Base-by-base conservation (phyloP, 2,113 vertebrate genomes). In the Aspidoscelis tigris region DNA sequence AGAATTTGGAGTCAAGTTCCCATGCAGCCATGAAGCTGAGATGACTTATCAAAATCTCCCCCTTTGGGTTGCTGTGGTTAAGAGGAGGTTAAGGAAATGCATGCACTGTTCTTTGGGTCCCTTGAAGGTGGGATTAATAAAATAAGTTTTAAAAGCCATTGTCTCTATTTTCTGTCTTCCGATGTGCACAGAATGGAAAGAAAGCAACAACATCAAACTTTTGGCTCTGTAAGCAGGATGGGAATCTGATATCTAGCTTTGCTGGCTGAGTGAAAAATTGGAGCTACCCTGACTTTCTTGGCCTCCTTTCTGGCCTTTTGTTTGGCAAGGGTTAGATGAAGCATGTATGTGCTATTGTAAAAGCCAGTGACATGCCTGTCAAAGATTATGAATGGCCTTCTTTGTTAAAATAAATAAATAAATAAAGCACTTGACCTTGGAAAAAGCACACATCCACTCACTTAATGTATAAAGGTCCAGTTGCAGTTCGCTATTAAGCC, bases 351-450 rank as follows among this genome's bases (percentile, higher is more conserved):
- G 66, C 66, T 68, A 9, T 68, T 68, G 66, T 69, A 33, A 33
- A 69, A 69, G 68, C 68, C 14, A 12, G 68, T 69, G 68, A 22
- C 9, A 22, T 43, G 20, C 33, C 21, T 50, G 53, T 47, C 7
- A 21, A 26, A 75, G 2, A 20, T 47, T 47, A 9, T n/a, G 61
- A 43, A 80, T 43, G 33, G 53, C 16, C n/a, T 1, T 1, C 44
- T 78, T 81, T 80, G 7, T 65, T 9, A 44, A 76, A 85, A 84
- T 14, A 75, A 66, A 66, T 5, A 64, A 33, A 33, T 18, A 26
- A n/a, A 61, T 69, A 41, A 16, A 61, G 22, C 22, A 16, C 26
- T 53, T 78, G 53, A 76, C 73, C 64, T 85, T 85, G n/a, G 47
- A 44, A 73, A 41, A 58, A 61, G 44, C 7, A 78, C 78, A 8